phyloP scores from a whole-genome alignment of 2,113 vertebrate genomes.

The Lepus americanus region DNA sequence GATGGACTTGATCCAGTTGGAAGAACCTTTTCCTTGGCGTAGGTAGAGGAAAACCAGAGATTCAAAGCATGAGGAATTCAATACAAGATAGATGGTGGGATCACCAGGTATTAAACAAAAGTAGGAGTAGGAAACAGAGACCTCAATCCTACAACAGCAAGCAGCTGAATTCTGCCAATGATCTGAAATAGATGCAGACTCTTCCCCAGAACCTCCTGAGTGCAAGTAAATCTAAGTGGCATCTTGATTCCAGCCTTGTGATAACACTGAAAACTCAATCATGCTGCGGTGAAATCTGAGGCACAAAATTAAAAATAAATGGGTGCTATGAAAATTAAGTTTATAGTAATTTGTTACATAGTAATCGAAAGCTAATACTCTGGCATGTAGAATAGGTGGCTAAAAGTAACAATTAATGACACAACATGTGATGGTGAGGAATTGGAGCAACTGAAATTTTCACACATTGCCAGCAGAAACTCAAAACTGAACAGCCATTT shows the following conservation, averaged over 20 bases:
- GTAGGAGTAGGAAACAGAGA: not conserved
- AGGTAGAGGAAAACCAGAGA: not conserved
- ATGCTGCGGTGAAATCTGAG: not conserved
- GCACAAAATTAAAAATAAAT: not conserved
- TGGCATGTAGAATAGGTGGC: not conserved
- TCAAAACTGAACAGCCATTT: conserved; percentile 6
- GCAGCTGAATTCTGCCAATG: not conserved
- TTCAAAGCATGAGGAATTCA: conserved; percentile 31
- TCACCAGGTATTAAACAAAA: not conserved
- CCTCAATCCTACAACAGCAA: not conserved
- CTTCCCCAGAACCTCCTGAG: not conserved
- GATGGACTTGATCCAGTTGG: not conserved
- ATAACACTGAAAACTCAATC: not conserved
- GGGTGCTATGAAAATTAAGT: not conserved
- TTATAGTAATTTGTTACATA: conserved; percentile 10
- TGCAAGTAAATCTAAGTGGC: not conserved
- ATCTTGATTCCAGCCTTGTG: not conserved
- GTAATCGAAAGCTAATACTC: conserved; percentile 18
- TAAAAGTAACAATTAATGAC: conserved; percentile 22
- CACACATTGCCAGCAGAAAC: not conserved
- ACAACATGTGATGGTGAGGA: not conserved
- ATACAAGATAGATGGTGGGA: not conserved
- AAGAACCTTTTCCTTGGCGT: not conserved
- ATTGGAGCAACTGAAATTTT: not conserved
- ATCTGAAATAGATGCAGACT: not conserved